Evolutionary conservation across 2,113 vertebrate genomes (phyloP).

Genomic region (Arizona elegans): DNA sequence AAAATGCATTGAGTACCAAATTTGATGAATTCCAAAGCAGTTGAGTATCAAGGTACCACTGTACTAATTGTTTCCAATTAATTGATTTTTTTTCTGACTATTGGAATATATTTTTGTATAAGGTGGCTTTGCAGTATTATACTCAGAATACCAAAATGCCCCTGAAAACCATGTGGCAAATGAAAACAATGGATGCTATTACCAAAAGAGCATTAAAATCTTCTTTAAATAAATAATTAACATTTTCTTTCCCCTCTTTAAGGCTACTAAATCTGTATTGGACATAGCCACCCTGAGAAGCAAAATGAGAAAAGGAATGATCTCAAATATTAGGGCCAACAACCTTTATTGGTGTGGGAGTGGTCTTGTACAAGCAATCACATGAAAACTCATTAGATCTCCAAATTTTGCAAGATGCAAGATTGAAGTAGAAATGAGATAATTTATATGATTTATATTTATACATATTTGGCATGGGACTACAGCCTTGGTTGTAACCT

Average conservation of each 20-base stretch:
- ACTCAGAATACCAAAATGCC: slow-evolving; percentile 26
- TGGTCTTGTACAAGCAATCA: background rate
- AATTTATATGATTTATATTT: background rate
- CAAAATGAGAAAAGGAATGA: background rate
- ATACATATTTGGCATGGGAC: background rate
- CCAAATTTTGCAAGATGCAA: background rate
- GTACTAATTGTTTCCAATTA: background rate
- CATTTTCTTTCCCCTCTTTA: background rate
- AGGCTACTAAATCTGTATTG: background rate
- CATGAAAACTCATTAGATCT: background rate
- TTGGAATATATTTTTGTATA: slow-evolving; percentile 10
- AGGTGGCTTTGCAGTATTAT: slow-evolving; percentile 42
- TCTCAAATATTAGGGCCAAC: background rate
- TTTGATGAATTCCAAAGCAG: background rate
- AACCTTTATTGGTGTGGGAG: background rate
- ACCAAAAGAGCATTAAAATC: background rate
- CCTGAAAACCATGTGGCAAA: slow-evolving; percentile 49
- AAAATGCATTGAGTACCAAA: background rate
- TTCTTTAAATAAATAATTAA: background rate
- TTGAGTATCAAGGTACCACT: background rate
- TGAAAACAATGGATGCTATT: background rate
- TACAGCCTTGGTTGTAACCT: background rate
- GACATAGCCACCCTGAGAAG: background rate
- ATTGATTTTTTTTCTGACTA: background rate
- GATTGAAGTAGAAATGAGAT: background rate